Percentiles rank a stretch among this genome's conserved stretches.
These are phyloP conservation scores for Drosophila subobscura DNA, from an alignment of 1,140 invertebrate species.

Conservation along the genomic window DNA sequence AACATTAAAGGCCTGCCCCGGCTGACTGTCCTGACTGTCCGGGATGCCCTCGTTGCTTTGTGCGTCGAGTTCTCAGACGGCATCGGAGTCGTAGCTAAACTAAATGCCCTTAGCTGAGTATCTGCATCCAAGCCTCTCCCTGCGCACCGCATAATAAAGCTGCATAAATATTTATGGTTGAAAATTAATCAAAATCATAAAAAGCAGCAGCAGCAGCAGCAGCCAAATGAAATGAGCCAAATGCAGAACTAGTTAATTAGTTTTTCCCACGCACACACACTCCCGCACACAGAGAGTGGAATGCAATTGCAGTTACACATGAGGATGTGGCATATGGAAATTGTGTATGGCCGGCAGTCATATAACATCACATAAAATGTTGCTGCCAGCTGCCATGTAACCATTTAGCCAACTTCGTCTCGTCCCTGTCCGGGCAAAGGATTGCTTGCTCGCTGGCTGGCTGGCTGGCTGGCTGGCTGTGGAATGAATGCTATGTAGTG, in stretches of 20 bases:
- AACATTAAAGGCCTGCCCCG: conserved; percentile 71
- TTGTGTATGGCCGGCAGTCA: conserved; percentile 43
- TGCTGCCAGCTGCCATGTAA: conserved; percentile 72
- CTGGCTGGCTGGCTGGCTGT: conserved; percentile 24
- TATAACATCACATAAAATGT: conserved; percentile 53
- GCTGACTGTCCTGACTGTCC: conserved; percentile 24
- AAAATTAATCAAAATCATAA: conserved; percentile 75
- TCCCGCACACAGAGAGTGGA: conserved; percentile 5
- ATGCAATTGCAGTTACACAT: conserved; percentile 27
- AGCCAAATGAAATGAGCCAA: conserved; percentile 56
- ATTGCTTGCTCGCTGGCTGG: conserved; percentile 28
- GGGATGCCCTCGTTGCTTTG: conserved; percentile 37
- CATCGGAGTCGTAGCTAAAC: conserved; percentile 37
- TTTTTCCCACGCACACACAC: conserved; percentile 64
- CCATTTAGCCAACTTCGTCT: conserved; percentile 48
- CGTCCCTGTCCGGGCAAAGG: conserved; percentile 16
- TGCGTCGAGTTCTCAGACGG: conserved; percentile 25
- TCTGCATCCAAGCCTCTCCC: conserved; percentile 15
- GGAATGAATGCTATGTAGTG: conserved; percentile 52
- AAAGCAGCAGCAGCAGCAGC: conserved; percentile 27
- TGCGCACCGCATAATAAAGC: conserved; percentile 48
- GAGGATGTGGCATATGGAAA: conserved; percentile 5
- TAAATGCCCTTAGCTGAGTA: conserved; percentile 57
- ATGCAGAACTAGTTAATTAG: conserved; percentile 75
- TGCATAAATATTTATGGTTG: conserved; percentile 76